These are phyloP conservation scores for Diogma glabrata DNA, from an alignment of 2,888 invertebrate species.

Conservation along the genomic window DNA sequence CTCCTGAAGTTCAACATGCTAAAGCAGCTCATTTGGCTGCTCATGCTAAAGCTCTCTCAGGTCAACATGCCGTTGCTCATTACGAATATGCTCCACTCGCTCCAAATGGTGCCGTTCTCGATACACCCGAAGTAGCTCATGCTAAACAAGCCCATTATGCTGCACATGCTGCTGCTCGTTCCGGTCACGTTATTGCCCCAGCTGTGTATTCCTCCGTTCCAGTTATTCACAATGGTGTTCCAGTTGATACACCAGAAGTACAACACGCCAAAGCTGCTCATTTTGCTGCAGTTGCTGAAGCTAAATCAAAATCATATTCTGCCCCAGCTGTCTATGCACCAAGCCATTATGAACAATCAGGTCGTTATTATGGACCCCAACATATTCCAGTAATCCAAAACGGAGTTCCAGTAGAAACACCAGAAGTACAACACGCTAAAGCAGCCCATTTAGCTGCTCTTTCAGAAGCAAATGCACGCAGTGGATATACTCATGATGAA, in stretches of 20 bases:
- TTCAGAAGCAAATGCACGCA: slow-evolving; percentile 29
- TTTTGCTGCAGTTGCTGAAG: slow-evolving; percentile 33
- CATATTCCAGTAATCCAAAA: slow-evolving; percentile 38
- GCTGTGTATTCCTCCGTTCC: slow-evolving; percentile 25
- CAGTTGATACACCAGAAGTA: slow-evolving; percentile 41
- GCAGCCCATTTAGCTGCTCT: slow-evolving; percentile 35
- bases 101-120: slow-evolving; percentile 28
- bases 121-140: slow-evolving; percentile 39
- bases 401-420: slow-evolving; percentile 40
- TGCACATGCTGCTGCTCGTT: slow-evolving; percentile 33
- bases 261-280: slow-evolving; percentile 37
- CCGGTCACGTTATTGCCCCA: slow-evolving; percentile 24
- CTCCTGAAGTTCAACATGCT: slow-evolving; percentile 40
- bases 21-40: slow-evolving; percentile 36
- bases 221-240: slow-evolving; percentile 38
- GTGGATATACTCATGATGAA: slow-evolving; percentile 25
- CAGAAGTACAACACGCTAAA: slow-evolving; percentile 39
- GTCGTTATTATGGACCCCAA: slow-evolving; percentile 30
- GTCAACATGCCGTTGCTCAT: slow-evolving; percentile 19
- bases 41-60: slow-evolving; percentile 32
- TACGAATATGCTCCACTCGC: slow-evolving; percentile 18
- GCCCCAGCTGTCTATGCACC: neutral
- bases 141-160: slow-evolving; percentile 35
- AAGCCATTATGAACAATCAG: neutral
- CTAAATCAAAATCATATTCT: slow-evolving; percentile 15